These are phyloP conservation scores for Mormoops blainvillei DNA, from an alignment of 2,113 vertebrate genomes.

Conservation along the genomic window DNA sequence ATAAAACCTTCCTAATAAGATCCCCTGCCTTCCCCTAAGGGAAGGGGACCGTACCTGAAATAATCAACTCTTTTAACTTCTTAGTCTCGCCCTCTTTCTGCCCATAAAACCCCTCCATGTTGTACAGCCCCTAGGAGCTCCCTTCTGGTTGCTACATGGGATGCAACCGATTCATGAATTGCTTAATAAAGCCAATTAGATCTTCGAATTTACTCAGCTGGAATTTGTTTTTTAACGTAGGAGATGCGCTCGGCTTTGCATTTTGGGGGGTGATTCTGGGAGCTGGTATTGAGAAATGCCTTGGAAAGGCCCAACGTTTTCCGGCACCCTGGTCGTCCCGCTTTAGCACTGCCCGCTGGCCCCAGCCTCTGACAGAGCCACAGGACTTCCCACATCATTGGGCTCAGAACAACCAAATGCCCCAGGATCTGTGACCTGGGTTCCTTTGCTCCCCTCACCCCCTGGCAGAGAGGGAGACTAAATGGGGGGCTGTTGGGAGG, in stretches of 20 bases:
- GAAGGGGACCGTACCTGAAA: not conserved
- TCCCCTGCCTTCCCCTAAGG: not conserved
- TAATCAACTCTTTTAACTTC: not conserved
- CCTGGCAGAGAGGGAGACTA: not conserved
- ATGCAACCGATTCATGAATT: not conserved
- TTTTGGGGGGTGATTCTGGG: not conserved
- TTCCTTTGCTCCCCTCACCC: not conserved
- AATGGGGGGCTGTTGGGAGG: not conserved
- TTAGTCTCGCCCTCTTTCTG: not conserved
- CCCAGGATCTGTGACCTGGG: not conserved
- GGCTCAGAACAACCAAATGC: not conserved
- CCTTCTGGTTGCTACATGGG: not conserved
- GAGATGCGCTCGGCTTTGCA: not conserved
- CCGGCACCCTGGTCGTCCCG: not conserved
- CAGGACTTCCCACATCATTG: not conserved
- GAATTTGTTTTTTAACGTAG: not conserved
- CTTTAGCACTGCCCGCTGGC: not conserved
- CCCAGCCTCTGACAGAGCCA: not conserved
- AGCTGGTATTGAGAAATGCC: not conserved
- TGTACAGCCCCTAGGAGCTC: not conserved
- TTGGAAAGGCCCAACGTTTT: not conserved
- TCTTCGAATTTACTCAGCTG: not conserved
- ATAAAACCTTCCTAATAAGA: not conserved
- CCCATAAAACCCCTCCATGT: not conserved
- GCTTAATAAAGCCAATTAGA: not conserved